Evolutionary conservation across 2,797 vertebrate species (phyloP), one percentile per base, ranked within the genome.

Genomic region (Chaenodraco wilsoni): DNA sequence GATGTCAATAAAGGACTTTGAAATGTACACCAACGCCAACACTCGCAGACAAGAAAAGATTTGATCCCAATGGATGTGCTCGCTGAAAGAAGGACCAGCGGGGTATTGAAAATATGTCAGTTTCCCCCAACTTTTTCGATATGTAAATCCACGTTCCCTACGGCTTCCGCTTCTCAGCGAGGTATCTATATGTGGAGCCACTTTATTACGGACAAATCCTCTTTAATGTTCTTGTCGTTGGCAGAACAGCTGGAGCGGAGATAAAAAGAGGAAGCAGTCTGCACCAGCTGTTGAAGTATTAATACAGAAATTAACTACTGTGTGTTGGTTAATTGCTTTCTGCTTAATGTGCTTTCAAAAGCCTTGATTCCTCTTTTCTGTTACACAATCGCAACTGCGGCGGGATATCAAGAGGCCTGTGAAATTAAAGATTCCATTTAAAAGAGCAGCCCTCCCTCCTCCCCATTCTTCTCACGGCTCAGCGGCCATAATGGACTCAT

Each of bases 271-370:
- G 85, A 88, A 92, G 90, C 91, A 89, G 91, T 92, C 90, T 90
- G 86, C 91, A 86, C 89, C 92, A 94, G 93, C 94, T 95, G 94
- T 91, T 93, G 88, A 92, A 91, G 93, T 90, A 94, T 94, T 94
- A 94, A 94, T 93, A 92, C 88, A 93, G 93, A 93, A 95, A 94
- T 94, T 92, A 95, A 94, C 93, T 92, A 92, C 93, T 92, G 89
- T 93, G 93, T 93, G 92, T 92, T 90, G 91, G 91, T 93, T 94
- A 95, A 95, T 94, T 93, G 93, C 93, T 94, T 95, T 93, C 92
- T 92, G 92, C 90, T 92, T 95, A 95, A 95, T 94, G 93, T 94
- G 91, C 92, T 93, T 92, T 93, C 89, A 93, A 94, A 94, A 94
- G 93, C 89, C 90, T 88, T 82, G 87, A 91, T 92, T 92, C 91